Evolutionary conservation across 1,140 invertebrate genomes (phyloP).

Genomic region (Varroa destructor): DNA sequence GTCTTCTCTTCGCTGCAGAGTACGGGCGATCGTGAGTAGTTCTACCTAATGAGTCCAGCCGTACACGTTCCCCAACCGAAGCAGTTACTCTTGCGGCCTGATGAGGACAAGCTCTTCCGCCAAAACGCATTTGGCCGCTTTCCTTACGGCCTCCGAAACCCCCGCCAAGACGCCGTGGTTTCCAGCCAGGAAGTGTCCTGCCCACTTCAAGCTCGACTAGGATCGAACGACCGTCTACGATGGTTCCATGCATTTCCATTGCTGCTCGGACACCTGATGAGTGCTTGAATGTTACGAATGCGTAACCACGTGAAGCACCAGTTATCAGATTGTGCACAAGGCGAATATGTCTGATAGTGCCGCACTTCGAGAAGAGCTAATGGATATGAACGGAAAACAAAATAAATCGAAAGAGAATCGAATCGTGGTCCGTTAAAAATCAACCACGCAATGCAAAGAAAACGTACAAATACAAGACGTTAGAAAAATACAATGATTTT

Average conservation of each 20-base stretch:
- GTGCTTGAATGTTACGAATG: slow-evolving; percentile 21
- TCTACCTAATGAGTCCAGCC: too few relatives aligned
- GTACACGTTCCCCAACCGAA: too few relatives aligned
- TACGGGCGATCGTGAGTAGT: too few relatives aligned
- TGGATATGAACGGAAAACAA: too few relatives aligned
- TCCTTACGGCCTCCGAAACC: slow-evolving; percentile 25
- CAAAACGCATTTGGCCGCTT: slow-evolving; percentile 19
- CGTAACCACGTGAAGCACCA: not conserved
- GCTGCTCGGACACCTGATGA: not conserved
- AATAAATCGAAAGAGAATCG: too few relatives aligned
- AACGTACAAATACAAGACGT: too few relatives aligned
- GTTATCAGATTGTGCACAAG: slow-evolving; percentile 1
- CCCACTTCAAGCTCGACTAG: slow-evolving; percentile 16
- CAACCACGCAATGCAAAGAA: too few relatives aligned
- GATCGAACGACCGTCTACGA: not conserved
- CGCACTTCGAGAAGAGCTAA: slow-evolving; percentile 1
- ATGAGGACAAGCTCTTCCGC: slow-evolving; percentile 20
- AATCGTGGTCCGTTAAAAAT: too few relatives aligned
- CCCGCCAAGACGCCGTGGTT: slow-evolving; percentile 3
- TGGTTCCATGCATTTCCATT: not conserved
- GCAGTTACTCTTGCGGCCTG: too few relatives aligned
- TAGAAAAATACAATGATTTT: too few relatives aligned
- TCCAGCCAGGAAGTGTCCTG: slow-evolving; percentile 8
- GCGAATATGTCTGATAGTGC: slow-evolving; percentile 2
- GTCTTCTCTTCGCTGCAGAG: too few relatives aligned